Conservation (phyloP, 2,888 invertebrate genomes). For the Luperina testacea region DNA sequence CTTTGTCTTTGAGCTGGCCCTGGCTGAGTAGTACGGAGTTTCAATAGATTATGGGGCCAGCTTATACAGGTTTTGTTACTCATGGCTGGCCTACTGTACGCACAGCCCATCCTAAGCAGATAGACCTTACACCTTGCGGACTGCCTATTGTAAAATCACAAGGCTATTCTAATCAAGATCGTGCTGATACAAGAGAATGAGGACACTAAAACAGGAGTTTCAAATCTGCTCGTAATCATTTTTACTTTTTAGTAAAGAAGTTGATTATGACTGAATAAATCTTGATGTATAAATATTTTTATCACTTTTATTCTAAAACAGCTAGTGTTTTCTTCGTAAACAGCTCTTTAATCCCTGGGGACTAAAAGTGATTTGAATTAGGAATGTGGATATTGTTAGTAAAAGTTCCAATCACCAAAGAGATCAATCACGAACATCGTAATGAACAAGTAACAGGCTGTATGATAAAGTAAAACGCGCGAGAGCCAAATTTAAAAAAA, state of each 20-base stretch:
- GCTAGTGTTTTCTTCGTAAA: no score
- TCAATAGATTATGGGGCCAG: neutral
- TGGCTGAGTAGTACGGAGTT: neutral
- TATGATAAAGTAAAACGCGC: no score
- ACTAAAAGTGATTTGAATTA: no score
- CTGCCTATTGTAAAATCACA: neutral
- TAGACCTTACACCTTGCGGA: neutral
- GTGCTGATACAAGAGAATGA: neutral
- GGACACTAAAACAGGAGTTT: neutral
- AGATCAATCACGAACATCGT: no score
- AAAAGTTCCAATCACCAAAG: no score
- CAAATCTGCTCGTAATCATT: neutral
- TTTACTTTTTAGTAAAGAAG: slow-evolving; percentile 8
- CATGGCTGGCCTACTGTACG: neutral
- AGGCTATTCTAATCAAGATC: no score
- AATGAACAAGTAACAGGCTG: no score
- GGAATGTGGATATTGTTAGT: no score
- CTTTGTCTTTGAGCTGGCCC: neutral
- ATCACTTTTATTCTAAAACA: no score
- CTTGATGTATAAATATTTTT: neutral
- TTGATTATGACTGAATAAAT: slow-evolving; percentile 10
- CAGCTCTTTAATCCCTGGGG: no score
- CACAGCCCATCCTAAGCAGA: no score
- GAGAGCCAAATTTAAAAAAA: no score
- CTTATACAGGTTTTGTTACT: neutral